Conservation (phyloP, 2,888 invertebrate species). For the Erebia epiphron region DNA sequence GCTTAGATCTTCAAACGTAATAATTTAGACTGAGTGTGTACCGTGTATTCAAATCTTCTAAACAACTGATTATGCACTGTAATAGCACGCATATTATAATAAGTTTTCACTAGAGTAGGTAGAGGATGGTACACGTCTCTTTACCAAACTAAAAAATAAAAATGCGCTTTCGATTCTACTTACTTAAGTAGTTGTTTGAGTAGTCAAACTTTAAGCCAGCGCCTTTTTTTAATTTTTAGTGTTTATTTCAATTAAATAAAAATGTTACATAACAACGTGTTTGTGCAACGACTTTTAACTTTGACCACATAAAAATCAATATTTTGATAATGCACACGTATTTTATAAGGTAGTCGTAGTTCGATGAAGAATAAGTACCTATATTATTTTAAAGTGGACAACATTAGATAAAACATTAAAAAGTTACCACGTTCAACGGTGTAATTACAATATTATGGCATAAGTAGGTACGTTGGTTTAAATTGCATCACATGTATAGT, state of each 20-base stretch:
- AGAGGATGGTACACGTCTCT: too few relatives aligned
- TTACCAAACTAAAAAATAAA: too few relatives aligned
- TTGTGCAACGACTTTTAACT: constrained; percentile 6
- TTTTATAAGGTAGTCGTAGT: neutral
- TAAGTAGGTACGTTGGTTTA: constrained; percentile 27
- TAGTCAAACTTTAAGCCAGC: too few relatives aligned
- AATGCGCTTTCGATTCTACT: too few relatives aligned
- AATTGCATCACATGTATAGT: constrained; percentile 48
- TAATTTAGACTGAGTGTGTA: too few relatives aligned
- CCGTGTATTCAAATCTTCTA: too few relatives aligned
- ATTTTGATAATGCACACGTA: too few relatives aligned
- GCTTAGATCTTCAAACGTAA: too few relatives aligned
- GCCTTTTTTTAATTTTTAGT: neutral
- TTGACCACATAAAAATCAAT: neutral
- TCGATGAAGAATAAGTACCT: neutral
- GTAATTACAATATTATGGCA: constrained; percentile 15
- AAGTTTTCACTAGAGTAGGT: too few relatives aligned
- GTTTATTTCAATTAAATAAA: neutral
- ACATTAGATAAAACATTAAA: constrained; percentile 25
- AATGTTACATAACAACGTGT: neutral
- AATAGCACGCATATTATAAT: too few relatives aligned
- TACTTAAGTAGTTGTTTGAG: too few relatives aligned
- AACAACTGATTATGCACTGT: too few relatives aligned
- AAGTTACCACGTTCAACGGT: constrained; percentile 18
- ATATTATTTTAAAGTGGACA: constrained; percentile 35